Evolutionary conservation across 2,888 invertebrate genomes (phyloP).

Genomic region (Selenia dentaria): DNA sequence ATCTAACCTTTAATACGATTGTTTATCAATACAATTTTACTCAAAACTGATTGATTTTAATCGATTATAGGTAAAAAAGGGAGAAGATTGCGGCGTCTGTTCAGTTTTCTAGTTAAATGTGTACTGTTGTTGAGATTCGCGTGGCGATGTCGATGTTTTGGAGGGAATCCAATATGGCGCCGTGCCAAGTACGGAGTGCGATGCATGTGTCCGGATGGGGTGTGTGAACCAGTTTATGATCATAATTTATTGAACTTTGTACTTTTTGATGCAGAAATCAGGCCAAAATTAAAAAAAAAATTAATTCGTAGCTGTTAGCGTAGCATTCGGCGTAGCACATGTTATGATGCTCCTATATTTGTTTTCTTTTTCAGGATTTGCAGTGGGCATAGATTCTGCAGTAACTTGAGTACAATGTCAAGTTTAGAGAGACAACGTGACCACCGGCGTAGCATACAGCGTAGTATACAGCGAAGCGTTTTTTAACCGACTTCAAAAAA

Average conservation of each 20-base stretch:
- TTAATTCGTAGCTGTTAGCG: no score
- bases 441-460: no score
- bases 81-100: conserved; percentile 47
- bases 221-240: conserved; percentile 2
- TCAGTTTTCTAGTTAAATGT: conserved; percentile 51
- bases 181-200: conserved; percentile 83
- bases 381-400: no score
- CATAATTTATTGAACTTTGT: conserved; percentile 26
- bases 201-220: conserved; percentile 49
- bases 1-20: conserved; percentile 37
- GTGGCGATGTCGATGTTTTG: conserved; percentile 51
- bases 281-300: no score
- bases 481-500: no score
- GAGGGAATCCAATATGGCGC: conserved; percentile 74
- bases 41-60: conserved; percentile 17
- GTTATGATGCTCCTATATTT: no score
- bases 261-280: no score
- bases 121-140: conserved; percentile 55
- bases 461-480: no score
- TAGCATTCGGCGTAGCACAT: no score
- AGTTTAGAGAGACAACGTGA: no score
- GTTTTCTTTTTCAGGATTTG: no score
- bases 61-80: conserved; percentile 34
- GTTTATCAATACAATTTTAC: conserved; percentile 12
- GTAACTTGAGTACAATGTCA: no score